Evolutionary conservation across 2,888 invertebrate genomes (phyloP), one percentile per base, ranked within the genome.

Genomic region (Nomada ferruginata): DNA sequence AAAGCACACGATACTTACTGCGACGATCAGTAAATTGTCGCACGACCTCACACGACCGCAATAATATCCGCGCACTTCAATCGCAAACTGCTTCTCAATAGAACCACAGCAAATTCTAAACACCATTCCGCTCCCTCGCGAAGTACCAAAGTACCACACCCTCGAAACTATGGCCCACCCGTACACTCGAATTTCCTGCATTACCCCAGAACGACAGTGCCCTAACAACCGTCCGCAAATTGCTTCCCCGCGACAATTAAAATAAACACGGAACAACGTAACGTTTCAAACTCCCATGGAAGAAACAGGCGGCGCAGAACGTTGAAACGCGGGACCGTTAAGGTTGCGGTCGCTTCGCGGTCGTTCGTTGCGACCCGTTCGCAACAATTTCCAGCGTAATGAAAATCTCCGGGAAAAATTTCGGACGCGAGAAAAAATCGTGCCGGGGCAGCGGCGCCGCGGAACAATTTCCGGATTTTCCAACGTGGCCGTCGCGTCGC

Each of bases 171-270:
- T 9, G 20, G 15, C 50, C 18, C 20, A 4, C 23, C 18, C 2
- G 1, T 5, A 50, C 47, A 50, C 1, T 23, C 23, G 23, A 64
- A 50, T 47, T 18, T 26, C 50, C 50, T 1, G 26, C 64, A n/a
- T 64, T 50, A 13, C 50, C 44, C 23, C 3, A 9, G 44, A 23
- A 26, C 23, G 15, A 63, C 63, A 63, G 15, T 5, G 23, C 4
- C n/a, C 36, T 23, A 50, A 47, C 47, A 26, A 50, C 18, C 26
- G 15, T 15, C 64, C 47, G 42, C 64, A 64, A 64, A 50, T 64
- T 64, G 50, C 23, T 3, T 50, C 50, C 15, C 50, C 20, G 2
- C 5, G 15, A 47, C 63, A 47, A 47, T 64, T 64, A 23, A 23
- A 64, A 64, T 26, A 26, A 64, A 64, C 64, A 50, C 26, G 5